Conservation (phyloP, 2,888 invertebrate genomes). For the Ophraella communa region DNA sequence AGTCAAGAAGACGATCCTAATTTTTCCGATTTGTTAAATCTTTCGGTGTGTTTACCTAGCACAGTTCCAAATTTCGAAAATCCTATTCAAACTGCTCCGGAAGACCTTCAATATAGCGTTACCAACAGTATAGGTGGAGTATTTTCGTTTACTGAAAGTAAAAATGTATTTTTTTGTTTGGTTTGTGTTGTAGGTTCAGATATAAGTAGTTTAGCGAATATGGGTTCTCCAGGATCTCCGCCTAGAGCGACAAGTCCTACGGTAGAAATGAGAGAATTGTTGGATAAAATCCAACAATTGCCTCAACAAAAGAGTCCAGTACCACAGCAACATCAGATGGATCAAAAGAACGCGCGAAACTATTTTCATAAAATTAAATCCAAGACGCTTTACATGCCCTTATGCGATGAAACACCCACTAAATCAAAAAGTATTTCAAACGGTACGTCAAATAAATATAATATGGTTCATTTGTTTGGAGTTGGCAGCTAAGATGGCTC, state of each 20-base stretch:
- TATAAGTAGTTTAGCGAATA: conserved; percentile 72
- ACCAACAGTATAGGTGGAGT: conserved; percentile 55
- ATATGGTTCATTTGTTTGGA: too few species aligned
- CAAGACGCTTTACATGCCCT: conserved; percentile 75
- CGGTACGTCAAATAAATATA: conserved; percentile 44
- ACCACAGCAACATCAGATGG: conserved; percentile 56
- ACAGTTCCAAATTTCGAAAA: conserved; percentile 46
- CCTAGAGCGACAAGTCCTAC: conserved; percentile 86
- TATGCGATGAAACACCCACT: conserved; percentile 56
- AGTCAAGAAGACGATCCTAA: conserved; percentile 53
- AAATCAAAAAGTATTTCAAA: conserved; percentile 42
- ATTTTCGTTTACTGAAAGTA: too few species aligned
- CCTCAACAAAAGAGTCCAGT: conserved; percentile 61
- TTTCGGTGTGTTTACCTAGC: conserved; percentile 55
- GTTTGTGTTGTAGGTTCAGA: conserved; percentile 59
- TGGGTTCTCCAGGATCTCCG: conserved; percentile 75
- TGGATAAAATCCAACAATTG: conserved; percentile 74
- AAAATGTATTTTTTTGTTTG: too few species aligned
- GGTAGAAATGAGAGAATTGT: conserved; percentile 74
- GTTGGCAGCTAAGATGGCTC: too few species aligned
- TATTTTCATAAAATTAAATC: conserved; percentile 66
- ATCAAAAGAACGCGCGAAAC: conserved; percentile 49
- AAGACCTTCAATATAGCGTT: conserved; percentile 53
- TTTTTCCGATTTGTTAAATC: conserved; percentile 56
- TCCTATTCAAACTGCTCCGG: conserved; percentile 46